phyloP scores from a whole-genome alignment of 2,113 vertebrate species.

The Chrysemys picta region DNA sequence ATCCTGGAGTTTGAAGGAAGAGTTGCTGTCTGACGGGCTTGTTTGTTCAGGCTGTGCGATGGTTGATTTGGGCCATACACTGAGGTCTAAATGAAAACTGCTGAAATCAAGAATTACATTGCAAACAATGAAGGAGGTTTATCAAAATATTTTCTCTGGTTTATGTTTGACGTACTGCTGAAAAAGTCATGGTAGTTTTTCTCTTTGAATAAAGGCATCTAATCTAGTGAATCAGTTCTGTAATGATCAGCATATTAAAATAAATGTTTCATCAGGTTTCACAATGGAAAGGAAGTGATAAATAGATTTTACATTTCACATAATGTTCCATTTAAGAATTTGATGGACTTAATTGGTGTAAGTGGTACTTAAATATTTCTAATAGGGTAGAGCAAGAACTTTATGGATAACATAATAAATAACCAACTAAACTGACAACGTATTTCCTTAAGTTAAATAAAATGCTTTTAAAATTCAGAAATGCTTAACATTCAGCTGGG shows the following conservation, averaged over 20 bases:
- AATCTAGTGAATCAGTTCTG: background rate
- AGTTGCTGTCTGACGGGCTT: background rate
- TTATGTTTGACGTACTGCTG: background rate
- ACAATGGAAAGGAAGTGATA: background rate
- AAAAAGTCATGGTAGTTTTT: background rate
- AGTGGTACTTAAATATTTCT: background rate
- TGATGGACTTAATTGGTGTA: background rate
- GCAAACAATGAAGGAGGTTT: background rate
- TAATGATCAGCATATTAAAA: background rate
- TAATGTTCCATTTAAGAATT: background rate
- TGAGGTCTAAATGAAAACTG: background rate
- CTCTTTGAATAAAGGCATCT: accelerated
- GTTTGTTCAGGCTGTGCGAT: background rate
- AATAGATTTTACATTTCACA: background rate
- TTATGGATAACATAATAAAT: background rate
- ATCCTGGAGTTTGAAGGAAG: background rate
- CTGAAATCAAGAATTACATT: background rate
- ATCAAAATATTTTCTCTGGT: background rate
- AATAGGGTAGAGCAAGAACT: background rate
- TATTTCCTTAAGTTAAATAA: accelerated
- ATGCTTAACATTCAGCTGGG: background rate
- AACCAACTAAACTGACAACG: background rate
- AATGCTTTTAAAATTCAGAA: background rate
- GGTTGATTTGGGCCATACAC: background rate
- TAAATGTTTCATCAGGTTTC: background rate